phyloP scores from a whole-genome alignment of 2,888 invertebrate species.

The Parnassius mnemosyne region DNA sequence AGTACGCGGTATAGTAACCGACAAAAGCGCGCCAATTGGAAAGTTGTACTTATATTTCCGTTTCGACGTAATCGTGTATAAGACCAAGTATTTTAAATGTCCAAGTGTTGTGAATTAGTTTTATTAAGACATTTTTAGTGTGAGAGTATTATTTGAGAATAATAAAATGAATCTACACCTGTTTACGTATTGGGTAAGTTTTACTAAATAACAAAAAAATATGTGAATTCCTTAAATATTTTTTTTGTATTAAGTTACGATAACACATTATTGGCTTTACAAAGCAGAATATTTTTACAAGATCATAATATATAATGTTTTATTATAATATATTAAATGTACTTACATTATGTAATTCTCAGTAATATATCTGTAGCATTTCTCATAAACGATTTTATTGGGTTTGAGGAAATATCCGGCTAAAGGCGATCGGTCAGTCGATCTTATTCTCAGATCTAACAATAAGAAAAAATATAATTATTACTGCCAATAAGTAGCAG shows the following conservation, averaged over 20 bases:
- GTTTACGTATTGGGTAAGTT: constrained; percentile 19
- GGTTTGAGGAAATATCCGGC: not conserved
- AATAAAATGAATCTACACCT: constrained; percentile 6
- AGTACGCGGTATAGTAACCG: constrained; percentile 14
- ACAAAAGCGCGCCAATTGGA: constrained; percentile 23
- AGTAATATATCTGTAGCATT: not conserved
- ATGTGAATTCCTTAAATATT: not conserved
- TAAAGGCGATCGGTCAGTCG: not conserved
- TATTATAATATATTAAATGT: not conserved
- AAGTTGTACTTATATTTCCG: constrained; percentile 7
- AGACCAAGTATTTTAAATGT: constrained; percentile 10
- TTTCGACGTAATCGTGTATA: constrained; percentile 9
- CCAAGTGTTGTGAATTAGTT: constrained; percentile 16
- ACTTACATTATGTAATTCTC: not conserved
- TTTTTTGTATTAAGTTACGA: not conserved
- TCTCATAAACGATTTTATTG: too few species aligned
- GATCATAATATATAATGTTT: not conserved
- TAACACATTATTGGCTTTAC: not conserved
- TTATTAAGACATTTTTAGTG: constrained; percentile 11
- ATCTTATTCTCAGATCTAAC: too few species aligned
- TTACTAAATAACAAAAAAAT: not conserved
- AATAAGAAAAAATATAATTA: too few species aligned
- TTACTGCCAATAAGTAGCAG: too few species aligned
- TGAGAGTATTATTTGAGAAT: not conserved
- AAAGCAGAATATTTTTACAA: not conserved